Percentiles rank a stretch among this genome's conserved stretches.
phyloP scores from a whole-genome alignment of 2,797 vertebrate species.

The Smutsia temminckii region DNA sequence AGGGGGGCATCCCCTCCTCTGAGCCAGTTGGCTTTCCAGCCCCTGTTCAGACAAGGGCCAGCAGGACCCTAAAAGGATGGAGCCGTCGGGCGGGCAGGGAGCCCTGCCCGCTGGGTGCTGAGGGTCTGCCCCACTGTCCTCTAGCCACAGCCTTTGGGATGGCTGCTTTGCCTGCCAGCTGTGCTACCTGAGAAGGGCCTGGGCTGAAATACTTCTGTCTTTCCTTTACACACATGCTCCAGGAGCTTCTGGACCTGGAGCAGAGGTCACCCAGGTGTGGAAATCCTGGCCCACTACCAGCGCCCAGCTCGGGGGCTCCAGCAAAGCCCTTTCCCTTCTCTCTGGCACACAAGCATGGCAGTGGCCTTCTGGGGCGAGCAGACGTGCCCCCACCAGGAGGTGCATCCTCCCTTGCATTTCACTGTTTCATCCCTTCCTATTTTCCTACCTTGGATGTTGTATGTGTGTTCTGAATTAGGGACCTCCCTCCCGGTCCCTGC shows the following conservation, averaged over 20 bases:
- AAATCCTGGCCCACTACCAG: not conserved
- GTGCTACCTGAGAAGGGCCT: not conserved
- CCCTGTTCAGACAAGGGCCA: not conserved
- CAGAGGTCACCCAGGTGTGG: not conserved
- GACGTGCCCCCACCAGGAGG: no score
- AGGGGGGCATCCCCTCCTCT: not conserved
- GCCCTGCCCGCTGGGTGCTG: not conserved
- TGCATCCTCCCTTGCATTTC: not conserved
- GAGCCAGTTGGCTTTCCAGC: not conserved
- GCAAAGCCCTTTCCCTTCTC: not conserved
- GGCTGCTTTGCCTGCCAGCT: not conserved
- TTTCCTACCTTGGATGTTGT: no score
- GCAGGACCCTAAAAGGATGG: not conserved
- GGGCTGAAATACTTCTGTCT: not conserved
- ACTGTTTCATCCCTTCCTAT: not conserved
- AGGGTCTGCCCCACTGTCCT: not conserved
- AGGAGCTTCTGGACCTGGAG: not conserved
- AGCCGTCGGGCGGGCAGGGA: not conserved
- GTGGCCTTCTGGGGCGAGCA: not conserved
- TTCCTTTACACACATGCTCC: not conserved
- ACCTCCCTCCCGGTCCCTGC: not conserved
- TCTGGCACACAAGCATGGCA: not conserved
- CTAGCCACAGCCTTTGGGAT: not conserved
- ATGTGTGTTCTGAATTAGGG: not conserved
- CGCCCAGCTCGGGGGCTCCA: not conserved